Evolutionary conservation across 1,140 invertebrate genomes (phyloP), one percentile per base, ranked within the genome.

Genomic region (Mylabris phalerata): DNA sequence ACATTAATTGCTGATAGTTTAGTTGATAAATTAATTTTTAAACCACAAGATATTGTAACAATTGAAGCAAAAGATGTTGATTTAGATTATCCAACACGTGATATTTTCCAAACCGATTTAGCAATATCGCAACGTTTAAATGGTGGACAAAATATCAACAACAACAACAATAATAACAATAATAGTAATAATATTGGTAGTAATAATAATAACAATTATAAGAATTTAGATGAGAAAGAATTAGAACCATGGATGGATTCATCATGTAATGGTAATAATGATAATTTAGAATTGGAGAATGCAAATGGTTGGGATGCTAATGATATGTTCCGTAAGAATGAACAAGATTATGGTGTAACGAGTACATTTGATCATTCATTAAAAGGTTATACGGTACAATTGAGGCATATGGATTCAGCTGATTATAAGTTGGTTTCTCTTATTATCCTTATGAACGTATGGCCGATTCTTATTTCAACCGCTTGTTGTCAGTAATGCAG

Each of bases 321-420:
- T 73, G 93, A 97, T 61, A 97, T 97, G 94, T 97, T 97, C 76
- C 79, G 85, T 49, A 92, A 88, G 71, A 96, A 97, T 77, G 92
- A 93, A 75, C 84, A 90, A 76, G 76, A 88, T 51, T 95, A 94
- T 74, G 91, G 92, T 55, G 90, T 96, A 7, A 85, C 85, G 65
- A 89, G 90, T 62, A 72, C 66, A 1, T 96, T 92, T 74, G 90
- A 93, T 73, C 85, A 92, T 61, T 88, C 84, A 46, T 76, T 96
- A 57, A 95, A 93, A 13, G 89, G 89, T 25, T 97, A 97, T 67
- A 97, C 94, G n/a, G 82, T 91, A 58, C 86, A 82, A 50, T 73
- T 95, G 64, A 87, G 93, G 69, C 84, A 86, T 69, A 87, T 85
- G 67, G 90, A 96, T 70, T 87, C 88, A 2, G 84, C 88, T 66